Percentiles rank a stretch among this genome's conserved stretches.
Evolutionary conservation across 2,797 vertebrate genomes (phyloP).

Genomic region (Tachyglossus aculeatus): DNA sequence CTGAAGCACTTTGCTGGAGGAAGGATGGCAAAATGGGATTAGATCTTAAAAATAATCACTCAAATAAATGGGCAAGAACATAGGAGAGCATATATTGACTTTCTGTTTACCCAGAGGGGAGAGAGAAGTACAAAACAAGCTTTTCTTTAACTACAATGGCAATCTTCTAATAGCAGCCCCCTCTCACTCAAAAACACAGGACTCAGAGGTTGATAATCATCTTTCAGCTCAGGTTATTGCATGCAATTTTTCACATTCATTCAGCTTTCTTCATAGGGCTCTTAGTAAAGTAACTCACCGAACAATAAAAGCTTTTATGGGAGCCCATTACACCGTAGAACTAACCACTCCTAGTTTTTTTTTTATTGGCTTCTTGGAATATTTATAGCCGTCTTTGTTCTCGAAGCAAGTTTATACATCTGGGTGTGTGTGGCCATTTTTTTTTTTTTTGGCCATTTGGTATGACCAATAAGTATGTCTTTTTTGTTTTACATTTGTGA

Average conservation of each 20-base stretch:
- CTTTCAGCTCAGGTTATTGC: conserved; percentile 78
- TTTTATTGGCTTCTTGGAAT: conserved; percentile 79
- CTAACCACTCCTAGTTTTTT: conserved; percentile 74
- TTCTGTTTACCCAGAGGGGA: conserved; percentile 72
- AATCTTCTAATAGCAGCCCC: conserved; percentile 77
- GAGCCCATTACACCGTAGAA: conserved; percentile 75
- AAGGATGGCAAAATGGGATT: conserved; percentile 41
- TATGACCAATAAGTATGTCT: not conserved
- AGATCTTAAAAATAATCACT: conserved; percentile 70
- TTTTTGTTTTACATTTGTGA: conserved; percentile 39
- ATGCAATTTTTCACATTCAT: conserved; percentile 81
- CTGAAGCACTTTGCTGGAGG: conserved; percentile 5
- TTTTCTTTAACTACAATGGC: conserved; percentile 78
- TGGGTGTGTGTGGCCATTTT: conserved; percentile 53
- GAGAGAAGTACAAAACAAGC: conserved; percentile 73
- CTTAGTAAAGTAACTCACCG: conserved; percentile 79
- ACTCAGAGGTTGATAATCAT: conserved; percentile 80
- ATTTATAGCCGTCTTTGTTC: conserved; percentile 82
- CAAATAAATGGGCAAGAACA: conserved; percentile 64
- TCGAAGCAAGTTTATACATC: conserved; percentile 66
- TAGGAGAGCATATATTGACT: conserved; percentile 68
- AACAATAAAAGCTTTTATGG: conserved; percentile 85
- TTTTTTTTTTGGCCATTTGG: not conserved
- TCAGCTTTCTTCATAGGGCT: conserved; percentile 77
- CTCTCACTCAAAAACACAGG: conserved; percentile 73